A percentile compares a stretch with the other conserved stretches of the same genome.
Evolutionary conservation across 2,113 vertebrate species (phyloP).

Genomic region (Phrynosoma platyrhinos): DNA sequence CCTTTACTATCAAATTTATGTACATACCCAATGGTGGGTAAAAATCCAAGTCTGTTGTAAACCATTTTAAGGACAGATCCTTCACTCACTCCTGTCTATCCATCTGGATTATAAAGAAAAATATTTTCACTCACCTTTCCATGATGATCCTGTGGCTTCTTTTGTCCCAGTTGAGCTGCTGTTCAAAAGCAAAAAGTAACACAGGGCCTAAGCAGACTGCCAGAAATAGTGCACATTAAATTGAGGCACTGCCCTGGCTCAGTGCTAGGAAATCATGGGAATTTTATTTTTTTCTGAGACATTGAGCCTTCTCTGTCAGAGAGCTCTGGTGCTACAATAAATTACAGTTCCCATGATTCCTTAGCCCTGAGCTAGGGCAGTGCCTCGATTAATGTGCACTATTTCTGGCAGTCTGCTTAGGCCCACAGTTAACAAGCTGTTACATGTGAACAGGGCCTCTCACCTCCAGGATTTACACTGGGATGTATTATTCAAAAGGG

Average conservation of each 20-base stretch:
- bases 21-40: neutral
- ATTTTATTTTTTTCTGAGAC: too few species aligned
- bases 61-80: neutral
- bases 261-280: too few species aligned
- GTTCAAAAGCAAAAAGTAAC: neutral
- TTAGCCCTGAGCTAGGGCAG: too few species aligned
- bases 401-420: too few species aligned
- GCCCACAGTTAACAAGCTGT: too few species aligned
- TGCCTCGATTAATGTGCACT: too few species aligned
- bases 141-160: neutral
- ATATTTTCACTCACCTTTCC: conserved; percentile 6
- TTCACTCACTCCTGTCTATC: neutral
- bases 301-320: too few species aligned
- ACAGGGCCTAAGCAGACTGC: too few species aligned
- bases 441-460: neutral
- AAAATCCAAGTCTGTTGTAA: conserved; percentile 1
- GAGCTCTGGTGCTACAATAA: too few species aligned
- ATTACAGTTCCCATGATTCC: too few species aligned
- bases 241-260: too few species aligned
- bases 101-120: neutral
- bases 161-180: neutral
- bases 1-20: neutral
- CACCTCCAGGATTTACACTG: neutral
- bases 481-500: neutral
- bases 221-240: too few species aligned